Evolutionary conservation across 2,888 invertebrate genomes (phyloP).

Genomic region (Pteria penguin): DNA sequence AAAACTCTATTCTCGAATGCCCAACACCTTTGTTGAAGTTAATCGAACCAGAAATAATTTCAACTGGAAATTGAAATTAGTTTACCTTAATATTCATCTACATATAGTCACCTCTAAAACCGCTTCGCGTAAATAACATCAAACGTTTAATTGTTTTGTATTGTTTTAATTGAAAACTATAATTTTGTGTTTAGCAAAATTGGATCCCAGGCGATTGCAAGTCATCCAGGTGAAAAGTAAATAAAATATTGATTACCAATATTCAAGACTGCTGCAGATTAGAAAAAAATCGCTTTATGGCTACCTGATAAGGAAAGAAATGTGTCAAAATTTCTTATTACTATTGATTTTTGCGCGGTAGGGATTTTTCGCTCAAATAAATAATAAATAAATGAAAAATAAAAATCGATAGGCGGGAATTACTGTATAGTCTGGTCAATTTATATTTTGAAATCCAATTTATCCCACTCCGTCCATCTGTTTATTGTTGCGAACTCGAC

Average conservation of each 20-base stretch:
- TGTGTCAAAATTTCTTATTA: conserved; percentile 40
- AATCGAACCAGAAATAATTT: conserved; percentile 25
- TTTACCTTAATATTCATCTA: conserved; percentile 18
- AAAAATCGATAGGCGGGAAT: conserved; percentile 28
- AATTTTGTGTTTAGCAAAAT: conserved; percentile 6
- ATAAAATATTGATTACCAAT: conserved; percentile 11
- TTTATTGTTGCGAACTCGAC: neutral
- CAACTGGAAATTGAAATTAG: conserved; percentile 24
- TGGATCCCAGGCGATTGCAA: conserved; percentile 5
- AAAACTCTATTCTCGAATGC: neutral
- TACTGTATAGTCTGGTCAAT: conserved; percentile 22
- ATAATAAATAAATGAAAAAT: conserved; percentile 45
- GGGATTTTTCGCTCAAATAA: conserved; percentile 37
- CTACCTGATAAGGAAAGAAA: conserved; percentile 26
- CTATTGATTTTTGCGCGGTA: conserved; percentile 24
- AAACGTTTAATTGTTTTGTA: conserved; percentile 12
- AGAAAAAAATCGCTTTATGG: conserved; percentile 22
- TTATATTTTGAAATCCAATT: conserved; percentile 28
- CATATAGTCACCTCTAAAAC: neutral
- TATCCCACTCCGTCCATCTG: conserved; percentile 3
- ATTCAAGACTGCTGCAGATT: conserved; percentile 14
- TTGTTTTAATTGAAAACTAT: conserved; percentile 33
- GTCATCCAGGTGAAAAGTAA: conserved; percentile 14
- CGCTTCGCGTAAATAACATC: neutral
- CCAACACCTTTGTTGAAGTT: conserved; percentile 2